These are phyloP conservation scores for Pelagia noctiluca DNA, from an alignment of 30 jellyfish, hydroid and myxozoan genomes.

Conservation along the genomic window DNA sequence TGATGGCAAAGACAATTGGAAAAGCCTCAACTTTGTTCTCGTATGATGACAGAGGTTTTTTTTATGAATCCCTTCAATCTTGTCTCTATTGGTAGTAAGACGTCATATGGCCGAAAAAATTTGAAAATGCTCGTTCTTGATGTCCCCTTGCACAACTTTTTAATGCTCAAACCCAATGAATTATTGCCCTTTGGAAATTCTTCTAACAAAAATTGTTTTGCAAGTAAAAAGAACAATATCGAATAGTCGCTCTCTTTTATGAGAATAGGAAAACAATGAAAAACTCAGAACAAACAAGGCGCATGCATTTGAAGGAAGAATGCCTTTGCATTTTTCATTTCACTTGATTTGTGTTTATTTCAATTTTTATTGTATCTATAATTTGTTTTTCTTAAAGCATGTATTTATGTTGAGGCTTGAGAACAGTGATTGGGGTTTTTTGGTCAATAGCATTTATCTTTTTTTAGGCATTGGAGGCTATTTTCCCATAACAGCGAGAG, in stretches of 20 bases:
- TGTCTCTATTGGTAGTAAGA: not conserved
- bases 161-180: not conserved
- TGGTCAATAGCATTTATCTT: not conserved
- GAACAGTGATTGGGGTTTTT: not conserved
- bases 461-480: not conserved
- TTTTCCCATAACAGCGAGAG: constrained; percentile 1
- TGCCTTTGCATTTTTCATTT: not conserved
- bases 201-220: not conserved
- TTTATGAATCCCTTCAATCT: too few relatives aligned
- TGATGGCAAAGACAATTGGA: too few relatives aligned
- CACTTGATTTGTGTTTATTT: not conserved
- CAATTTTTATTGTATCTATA: not conserved
- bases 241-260: not conserved
- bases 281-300: constrained; percentile 1
- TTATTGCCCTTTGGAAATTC: not conserved
- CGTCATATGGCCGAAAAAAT: not conserved
- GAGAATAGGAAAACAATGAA: not conserved
- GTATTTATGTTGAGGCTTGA: not conserved
- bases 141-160: not conserved
- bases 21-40: too few relatives aligned
- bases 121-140: not conserved
- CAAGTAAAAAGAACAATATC: not conserved
- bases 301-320: not conserved
- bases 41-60: too few relatives aligned
- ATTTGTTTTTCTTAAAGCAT: not conserved